Evolutionary conservation across 2,797 vertebrate genomes (phyloP), one percentile per base, ranked within the genome.

Genomic region (Salarias fasciatus): DNA sequence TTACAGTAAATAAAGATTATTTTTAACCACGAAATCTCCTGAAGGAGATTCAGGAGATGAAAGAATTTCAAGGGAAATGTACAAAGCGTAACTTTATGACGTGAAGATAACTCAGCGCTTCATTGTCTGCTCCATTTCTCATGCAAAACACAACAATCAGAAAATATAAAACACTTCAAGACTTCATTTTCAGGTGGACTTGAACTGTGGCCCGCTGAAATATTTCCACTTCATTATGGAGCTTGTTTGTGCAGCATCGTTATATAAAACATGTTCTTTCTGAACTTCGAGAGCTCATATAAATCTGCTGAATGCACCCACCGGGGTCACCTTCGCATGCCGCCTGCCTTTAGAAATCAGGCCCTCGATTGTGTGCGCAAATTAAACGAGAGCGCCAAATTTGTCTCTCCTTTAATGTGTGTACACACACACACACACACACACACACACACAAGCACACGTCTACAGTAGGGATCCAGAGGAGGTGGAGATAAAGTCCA

Each of bases 251-350:
- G 18, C 18, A 24, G 18, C 18, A 24, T 3, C 18, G n/a, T 44
- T 11, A 43, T 43, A 24, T 46, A 45, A 70, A 43, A 31, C 37
- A 11, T n/a, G n/a, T 31, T 24, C 12, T 35, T 14, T 63, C 43
- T 30, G 13, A 42, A 24, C 18, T 24, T 24, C 3, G 18, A 24
- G 24, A 24, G 18, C 33, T 63, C n/a, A 40, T 47, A 77, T 63
- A 49, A 72, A 63, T 69, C 46, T 53, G 42, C 45, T 62, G 55
- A 80, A 43, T 31, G 15, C 30, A 5, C 54, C 55, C 53, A 56
- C 52, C 35, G 44, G 47, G 33, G 48, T 75, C 69, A 76, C 62
- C 42, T 59, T 77, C 61, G 49, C 66, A 57, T 51, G 44, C 33
- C 6, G 42, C 8, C 36, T 7, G 28, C 5, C 52, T 61, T 40